phyloP scores from a whole-genome alignment of 1,140 invertebrate species.

The Ceratina japonica region DNA sequence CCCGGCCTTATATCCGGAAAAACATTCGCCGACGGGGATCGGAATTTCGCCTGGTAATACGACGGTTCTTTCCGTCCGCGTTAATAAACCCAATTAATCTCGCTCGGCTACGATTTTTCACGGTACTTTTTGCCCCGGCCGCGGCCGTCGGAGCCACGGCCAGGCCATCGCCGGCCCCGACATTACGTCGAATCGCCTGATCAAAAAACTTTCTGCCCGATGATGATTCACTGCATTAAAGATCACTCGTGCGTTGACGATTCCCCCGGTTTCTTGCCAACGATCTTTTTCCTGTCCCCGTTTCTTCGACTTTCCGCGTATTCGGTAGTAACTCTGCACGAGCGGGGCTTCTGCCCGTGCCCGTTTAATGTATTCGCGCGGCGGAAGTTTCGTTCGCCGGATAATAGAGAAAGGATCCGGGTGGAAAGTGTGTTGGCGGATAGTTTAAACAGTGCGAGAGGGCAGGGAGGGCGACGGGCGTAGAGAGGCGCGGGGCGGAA shows the following conservation, averaged over 20 bases:
- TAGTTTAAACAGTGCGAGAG: not conserved
- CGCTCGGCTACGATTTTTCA: conserved; percentile 12
- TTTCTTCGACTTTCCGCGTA: not conserved
- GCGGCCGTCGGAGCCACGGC: not conserved
- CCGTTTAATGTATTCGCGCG: conserved; percentile 4
- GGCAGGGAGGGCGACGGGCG: not conserved
- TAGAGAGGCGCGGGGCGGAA: not conserved
- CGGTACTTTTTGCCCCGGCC: conserved; percentile 7
- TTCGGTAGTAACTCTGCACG: too few species aligned
- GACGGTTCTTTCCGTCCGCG: conserved; percentile 4
- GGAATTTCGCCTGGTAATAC: conserved; percentile 24
- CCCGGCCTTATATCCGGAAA: conserved; percentile 22
- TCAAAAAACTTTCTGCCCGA: conserved; percentile 23
- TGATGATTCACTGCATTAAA: conserved; percentile 32
- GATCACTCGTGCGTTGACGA: conserved; percentile 36
- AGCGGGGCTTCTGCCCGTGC: too few species aligned
- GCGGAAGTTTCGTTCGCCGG: not conserved
- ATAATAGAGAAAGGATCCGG: not conserved
- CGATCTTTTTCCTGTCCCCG: not conserved
- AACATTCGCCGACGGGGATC: conserved; percentile 31
- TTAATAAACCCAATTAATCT: conserved; percentile 47
- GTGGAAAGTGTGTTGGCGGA: not conserved
- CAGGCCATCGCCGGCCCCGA: not conserved
- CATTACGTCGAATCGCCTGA: not conserved
- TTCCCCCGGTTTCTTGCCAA: conserved; percentile 24